Evolutionary conservation across 2,797 vertebrate species (phyloP).

Genomic region (Sciurus vulgaris): DNA sequence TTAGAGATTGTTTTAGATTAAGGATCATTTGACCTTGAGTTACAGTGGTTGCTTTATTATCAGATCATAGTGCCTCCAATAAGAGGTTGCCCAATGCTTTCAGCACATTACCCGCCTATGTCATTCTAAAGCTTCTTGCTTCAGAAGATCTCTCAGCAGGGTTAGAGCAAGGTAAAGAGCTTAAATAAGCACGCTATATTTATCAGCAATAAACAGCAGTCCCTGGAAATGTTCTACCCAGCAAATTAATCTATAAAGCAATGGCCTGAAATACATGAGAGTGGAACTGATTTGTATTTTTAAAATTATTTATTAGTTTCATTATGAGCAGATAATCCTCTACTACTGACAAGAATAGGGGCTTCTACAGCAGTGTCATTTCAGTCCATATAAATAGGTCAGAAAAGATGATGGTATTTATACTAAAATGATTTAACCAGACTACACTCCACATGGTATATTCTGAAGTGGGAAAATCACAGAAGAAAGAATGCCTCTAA

Average conservation of each 20-base stretch:
- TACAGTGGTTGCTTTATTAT: conserved; percentile 67
- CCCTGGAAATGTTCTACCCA: conserved; percentile 67
- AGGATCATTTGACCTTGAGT: conserved; percentile 74
- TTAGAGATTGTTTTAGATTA: conserved; percentile 77
- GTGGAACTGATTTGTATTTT: conserved; percentile 62
- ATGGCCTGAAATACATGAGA: conserved; percentile 18
- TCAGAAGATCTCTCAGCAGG: conserved; percentile 74
- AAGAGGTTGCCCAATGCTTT: conserved; percentile 35
- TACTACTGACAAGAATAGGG: conserved; percentile 18
- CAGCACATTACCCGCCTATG: conserved; percentile 53
- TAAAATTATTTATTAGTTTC: conserved; percentile 64
- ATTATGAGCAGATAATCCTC: conserved; percentile 12
- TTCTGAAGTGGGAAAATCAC: conserved; percentile 38
- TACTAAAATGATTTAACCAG: not conserved
- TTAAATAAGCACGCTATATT: conserved; percentile 80
- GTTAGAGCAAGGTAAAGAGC: conserved; percentile 79
- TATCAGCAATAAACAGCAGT: conserved; percentile 74
- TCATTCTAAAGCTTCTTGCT: conserved; percentile 57
- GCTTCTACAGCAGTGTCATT: not conserved
- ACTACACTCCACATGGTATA: not conserved
- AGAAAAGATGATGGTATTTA: conserved; percentile 43
- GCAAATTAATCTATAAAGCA: conserved; percentile 70
- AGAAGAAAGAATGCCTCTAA: not conserved
- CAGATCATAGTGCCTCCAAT: conserved; percentile 61
- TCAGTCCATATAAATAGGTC: not conserved